Evolutionary conservation across 2,797 vertebrate species (phyloP).

Genomic region (Trachurus trachurus): DNA sequence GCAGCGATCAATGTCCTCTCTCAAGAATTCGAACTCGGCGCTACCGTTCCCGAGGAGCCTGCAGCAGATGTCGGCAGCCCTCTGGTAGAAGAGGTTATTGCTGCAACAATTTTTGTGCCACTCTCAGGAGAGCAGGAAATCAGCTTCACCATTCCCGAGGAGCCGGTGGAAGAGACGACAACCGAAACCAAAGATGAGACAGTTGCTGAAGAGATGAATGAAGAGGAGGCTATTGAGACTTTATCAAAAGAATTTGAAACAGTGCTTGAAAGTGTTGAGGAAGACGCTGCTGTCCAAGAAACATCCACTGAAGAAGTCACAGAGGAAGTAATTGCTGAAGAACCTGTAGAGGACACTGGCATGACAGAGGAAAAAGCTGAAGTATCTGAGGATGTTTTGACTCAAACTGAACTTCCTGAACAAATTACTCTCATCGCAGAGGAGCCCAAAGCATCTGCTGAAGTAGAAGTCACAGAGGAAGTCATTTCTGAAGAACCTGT

Average conservation of each 20-base stretch:
- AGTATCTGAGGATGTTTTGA: not conserved
- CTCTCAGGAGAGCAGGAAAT: constrained; percentile 20
- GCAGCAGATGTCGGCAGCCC: not conserved
- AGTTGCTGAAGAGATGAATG: constrained; percentile 1
- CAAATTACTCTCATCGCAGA: not conserved
- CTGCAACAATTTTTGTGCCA: constrained; percentile 3
- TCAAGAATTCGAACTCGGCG: not conserved
- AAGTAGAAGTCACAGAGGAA: not conserved
- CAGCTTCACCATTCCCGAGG: not conserved
- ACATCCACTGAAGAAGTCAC: not conserved
- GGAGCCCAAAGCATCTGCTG: not conserved
- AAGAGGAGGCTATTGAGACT: constrained; percentile 20
- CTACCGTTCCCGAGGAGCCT: not conserved
- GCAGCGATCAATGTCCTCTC: constrained; percentile 27
- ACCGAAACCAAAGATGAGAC: not conserved
- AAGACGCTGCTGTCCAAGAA: not conserved
- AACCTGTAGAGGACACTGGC: not conserved
- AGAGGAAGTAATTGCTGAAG: not conserved
- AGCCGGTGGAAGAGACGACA: not conserved
- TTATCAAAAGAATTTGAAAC: constrained; percentile 8
- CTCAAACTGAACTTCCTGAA: not conserved
- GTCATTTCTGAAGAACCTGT: not conserved
- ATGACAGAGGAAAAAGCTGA: not conserved
- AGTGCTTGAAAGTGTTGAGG: not conserved
- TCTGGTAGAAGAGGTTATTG: constrained; percentile 1